Conservation (phyloP, 2,888 invertebrate species). For the Stenotaenia linearis region DNA sequence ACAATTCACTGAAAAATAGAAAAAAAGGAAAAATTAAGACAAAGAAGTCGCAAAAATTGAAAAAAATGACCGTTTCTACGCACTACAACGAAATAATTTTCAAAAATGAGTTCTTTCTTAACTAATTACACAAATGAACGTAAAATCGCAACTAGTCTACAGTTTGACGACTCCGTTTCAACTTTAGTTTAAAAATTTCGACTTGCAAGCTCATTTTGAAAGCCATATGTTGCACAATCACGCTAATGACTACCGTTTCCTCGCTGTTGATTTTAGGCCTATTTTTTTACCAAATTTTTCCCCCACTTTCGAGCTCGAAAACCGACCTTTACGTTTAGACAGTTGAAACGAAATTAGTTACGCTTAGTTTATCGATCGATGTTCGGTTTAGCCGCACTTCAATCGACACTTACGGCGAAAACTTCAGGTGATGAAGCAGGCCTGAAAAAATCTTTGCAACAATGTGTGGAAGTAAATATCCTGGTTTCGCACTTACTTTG, state of each 20-base stretch:
- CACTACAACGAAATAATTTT: background rate
- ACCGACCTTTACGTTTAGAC: background rate
- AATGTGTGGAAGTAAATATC: constrained; percentile 31
- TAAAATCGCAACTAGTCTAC: background rate
- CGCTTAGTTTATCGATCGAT: background rate
- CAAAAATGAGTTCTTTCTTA: background rate
- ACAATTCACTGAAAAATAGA: constrained; percentile 57
- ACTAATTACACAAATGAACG: background rate
- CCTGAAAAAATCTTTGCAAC: constrained; percentile 29
- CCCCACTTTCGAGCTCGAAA: background rate
- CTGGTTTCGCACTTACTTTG: background rate
- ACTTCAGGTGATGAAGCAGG: background rate
- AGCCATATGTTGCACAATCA: background rate
- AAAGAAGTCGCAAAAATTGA: background rate
- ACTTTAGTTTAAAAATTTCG: background rate
- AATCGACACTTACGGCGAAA: constrained; percentile 24
- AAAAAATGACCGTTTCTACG: background rate
- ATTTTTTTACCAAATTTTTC: background rate
- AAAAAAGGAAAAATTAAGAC: background rate
- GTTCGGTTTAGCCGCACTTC: background rate
- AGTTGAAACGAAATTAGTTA: background rate
- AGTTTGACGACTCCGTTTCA: background rate
- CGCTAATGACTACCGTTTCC: background rate
- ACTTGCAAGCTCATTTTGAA: background rate
- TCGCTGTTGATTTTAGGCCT: background rate